Evolutionary conservation across 2,797 vertebrate genomes (phyloP), one percentile per base, ranked within the genome.

Genomic region (Sebastolobus alascanus): DNA sequence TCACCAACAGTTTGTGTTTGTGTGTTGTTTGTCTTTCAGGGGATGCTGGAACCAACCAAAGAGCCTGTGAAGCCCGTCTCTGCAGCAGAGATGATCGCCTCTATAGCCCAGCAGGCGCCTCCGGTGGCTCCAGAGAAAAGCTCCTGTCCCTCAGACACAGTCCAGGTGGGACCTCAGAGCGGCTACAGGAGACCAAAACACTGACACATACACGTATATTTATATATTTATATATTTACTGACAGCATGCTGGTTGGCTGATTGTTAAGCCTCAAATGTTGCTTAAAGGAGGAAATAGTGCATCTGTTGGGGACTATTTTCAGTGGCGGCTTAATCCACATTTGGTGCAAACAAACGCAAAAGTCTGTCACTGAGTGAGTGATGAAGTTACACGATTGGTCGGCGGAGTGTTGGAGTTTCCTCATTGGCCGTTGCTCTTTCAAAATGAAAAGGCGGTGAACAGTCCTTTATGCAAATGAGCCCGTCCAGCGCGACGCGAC

Each of bases 1-100:
- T 50, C 50, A 54, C 18, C 50, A 54, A 56, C 50, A 52, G 0
- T 58, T 22, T 56, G 25, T 58, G 33, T 63, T 20, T 61, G 8
- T 46, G 43, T 27, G 46, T 38, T 38, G 37, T 54, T 54, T 54
- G 50, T 50, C 20, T 6, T 75, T 8, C 2, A 99, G 98, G 98
- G 98, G 85, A 99, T 99, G 98, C 95, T 99, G 95, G 98, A 99
- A 85, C 98, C 98, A 54, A 99, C 98, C 86, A 99, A 99, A 97
- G 98, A 99, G 93, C 97, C 98, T 0, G 89, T 98, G 90, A 99
- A 99, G 94, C 98, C 98, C 61, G 89, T 99, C 78, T 99, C 98
- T 75, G 98, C 98, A 74, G 98, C 97, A 56, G 98, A 99, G 95
- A 98, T 99, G 96, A 99, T 99, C 73, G 96, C 98, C 83, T 99